A percentile compares a stretch with the other conserved stretches of the same genome.
Evolutionary conservation across 2,888 invertebrate genomes (phyloP).

Genomic region (Hermodice carunculata): DNA sequence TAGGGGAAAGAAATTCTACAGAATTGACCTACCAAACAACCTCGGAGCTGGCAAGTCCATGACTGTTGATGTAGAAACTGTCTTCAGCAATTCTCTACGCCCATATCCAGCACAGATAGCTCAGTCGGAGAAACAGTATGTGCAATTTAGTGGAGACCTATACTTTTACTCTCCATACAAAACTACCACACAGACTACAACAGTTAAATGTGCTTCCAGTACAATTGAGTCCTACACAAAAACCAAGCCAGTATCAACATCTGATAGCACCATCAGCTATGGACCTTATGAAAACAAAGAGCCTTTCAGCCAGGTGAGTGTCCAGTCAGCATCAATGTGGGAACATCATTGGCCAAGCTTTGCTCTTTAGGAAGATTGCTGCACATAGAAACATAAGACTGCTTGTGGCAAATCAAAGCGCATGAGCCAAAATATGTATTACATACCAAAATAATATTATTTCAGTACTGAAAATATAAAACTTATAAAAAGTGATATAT

Average conservation of each 20-base stretch:
- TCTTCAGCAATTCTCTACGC: conserved; percentile 81
- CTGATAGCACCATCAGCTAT: conserved; percentile 86
- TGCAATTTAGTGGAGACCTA: conserved; percentile 87
- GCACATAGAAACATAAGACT: no score
- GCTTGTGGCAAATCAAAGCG: no score
- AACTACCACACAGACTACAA: conserved; percentile 85
- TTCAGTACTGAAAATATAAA: no score
- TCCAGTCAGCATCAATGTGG: conserved; percentile 75
- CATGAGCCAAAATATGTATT: no score
- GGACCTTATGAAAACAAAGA: conserved; percentile 88
- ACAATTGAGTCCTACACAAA: conserved; percentile 75
- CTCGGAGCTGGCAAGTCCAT: conserved; percentile 60
- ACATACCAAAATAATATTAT: no score
- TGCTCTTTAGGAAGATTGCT: no score
- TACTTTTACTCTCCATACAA: conserved; percentile 88
- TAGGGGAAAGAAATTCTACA: no score
- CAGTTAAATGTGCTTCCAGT: conserved; percentile 81
- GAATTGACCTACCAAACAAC: conserved; percentile 53
- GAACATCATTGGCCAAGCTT: no score
- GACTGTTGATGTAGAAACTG: conserved; percentile 70
- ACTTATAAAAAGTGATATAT: no score
- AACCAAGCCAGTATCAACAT: conserved; percentile 72
- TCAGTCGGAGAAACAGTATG: conserved; percentile 94
- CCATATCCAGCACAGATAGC: conserved; percentile 91
- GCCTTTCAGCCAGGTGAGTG: conserved; percentile 71